These are phyloP conservation scores for Aleiodes testaceus DNA, from an alignment of 2,888 invertebrate genomes.

Conservation along the genomic window DNA sequence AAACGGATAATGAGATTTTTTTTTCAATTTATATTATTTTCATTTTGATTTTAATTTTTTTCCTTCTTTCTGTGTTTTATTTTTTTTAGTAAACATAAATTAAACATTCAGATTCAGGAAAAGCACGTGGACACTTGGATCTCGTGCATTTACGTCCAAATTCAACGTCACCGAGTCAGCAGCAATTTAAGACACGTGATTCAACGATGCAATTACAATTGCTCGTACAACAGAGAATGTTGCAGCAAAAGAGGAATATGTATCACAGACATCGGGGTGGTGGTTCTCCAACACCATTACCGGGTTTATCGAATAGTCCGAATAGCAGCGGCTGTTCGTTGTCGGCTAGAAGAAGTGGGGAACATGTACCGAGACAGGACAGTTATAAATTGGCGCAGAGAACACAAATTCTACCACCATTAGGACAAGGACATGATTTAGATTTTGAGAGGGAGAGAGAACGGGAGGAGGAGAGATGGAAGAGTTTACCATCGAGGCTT, in stretches of 20 bases:
- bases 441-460: conserved; percentile 64
- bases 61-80: conserved; percentile 17
- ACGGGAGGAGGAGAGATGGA: conserved; percentile 69
- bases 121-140: conserved; percentile 67
- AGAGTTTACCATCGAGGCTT: conserved; percentile 68
- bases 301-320: conserved; percentile 54
- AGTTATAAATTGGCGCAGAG: conserved; percentile 92
- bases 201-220: conserved; percentile 82
- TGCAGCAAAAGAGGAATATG: conserved; percentile 84
- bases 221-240: conserved; percentile 87
- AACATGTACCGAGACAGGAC: conserved; percentile 88
- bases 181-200: conserved; percentile 66
- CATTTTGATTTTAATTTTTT: neutral
- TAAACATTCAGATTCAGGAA: conserved; percentile 63
- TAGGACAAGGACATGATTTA: conserved; percentile 74
- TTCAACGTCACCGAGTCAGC: conserved; percentile 60
- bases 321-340: conserved; percentile 51
- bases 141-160: conserved; percentile 67
- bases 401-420: conserved; percentile 85
- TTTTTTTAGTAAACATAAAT: conserved; percentile 18
- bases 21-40: no score
- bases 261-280: conserved; percentile 66
- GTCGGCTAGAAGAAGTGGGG: conserved; percentile 64
- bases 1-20: no score
- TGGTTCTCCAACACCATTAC: conserved; percentile 64